Percentiles rank a stretch among this genome's conserved stretches.
Evolutionary conservation across 2,888 invertebrate genomes (phyloP).

Genomic region (Tolmerus cingulatus): DNA sequence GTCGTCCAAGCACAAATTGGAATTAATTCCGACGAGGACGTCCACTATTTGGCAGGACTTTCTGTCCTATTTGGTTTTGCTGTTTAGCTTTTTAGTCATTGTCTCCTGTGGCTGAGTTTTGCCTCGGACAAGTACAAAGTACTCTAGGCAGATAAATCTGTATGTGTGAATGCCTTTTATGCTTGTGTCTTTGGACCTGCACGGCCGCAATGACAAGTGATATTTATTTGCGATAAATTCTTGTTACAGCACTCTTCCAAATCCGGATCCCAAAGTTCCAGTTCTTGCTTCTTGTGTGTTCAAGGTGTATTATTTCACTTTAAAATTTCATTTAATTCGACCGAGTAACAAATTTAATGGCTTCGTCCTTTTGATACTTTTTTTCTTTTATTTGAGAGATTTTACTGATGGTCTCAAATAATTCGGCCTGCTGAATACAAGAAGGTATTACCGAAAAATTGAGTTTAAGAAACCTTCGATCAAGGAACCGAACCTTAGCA

Average conservation of each 20-base stretch:
- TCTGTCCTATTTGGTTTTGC: background rate
- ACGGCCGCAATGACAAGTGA: background rate
- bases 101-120: background rate
- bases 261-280: background rate
- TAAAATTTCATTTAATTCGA: background rate
- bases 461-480: background rate
- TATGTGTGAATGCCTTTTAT: background rate
- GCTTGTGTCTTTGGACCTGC: too few relatives aligned
- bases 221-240: background rate
- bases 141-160: background rate
- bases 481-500: background rate
- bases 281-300: background rate
- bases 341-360: background rate
- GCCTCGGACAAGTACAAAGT: background rate
- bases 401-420: background rate
- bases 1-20: background rate
- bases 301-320: background rate
- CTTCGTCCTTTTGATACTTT: background rate
- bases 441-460: background rate
- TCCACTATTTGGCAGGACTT: background rate
- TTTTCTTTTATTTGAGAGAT: background rate
- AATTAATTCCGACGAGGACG: background rate
- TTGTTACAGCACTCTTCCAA: background rate
- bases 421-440: background rate
- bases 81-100: background rate